Evolutionary conservation across 1,140 invertebrate species (phyloP), one percentile per base, ranked within the genome.

Genomic region (Hesperophylax magnus): DNA sequence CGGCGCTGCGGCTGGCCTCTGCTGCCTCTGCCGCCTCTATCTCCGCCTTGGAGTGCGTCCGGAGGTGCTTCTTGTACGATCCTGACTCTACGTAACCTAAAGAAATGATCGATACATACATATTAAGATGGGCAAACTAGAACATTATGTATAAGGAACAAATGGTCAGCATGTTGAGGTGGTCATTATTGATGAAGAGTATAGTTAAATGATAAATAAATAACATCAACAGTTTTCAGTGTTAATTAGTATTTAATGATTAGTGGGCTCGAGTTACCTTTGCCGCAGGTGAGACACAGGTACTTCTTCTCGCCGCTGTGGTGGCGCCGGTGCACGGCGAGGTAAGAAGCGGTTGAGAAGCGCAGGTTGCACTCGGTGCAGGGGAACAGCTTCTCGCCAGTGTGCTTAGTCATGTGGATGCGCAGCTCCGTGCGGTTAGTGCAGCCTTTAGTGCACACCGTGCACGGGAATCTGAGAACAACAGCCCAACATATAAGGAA

Each of bases 31-130:
- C 77, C 24, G 76, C 72, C 86, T 87, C 20, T 81, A 80, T 76
- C 86, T 87, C 24, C 52, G 27, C 58, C 84, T 82, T 78, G 86
- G 88, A 2, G 87, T 90, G 89, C 0, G 87, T 87, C 79, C 88
- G 88, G 61, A 90, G 81, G 61, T 90, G 88, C 71, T 89, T 90
- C 79, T 89, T 90, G 82, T 88, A 89, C 0, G 88, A 86, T 67
- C 85, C 87, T 8, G 87, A 86, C 71, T 90, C 89, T 47, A 87
- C 84, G 75, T 87, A 89, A 63, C 86, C 88, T 89, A 85, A 20
- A 39, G 27, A 11, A 47, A 47, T 14, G 14, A 34, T 34, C 34
- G 7, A 34, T 6, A 34, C 34, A 34, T 7, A 34, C 34, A 34
- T 34, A 7, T 34, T 34, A 34, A 34, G 27, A 31, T 31, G 27